Conservation (phyloP, 2,113 vertebrate genomes). For the Numenius arquata region DNA sequence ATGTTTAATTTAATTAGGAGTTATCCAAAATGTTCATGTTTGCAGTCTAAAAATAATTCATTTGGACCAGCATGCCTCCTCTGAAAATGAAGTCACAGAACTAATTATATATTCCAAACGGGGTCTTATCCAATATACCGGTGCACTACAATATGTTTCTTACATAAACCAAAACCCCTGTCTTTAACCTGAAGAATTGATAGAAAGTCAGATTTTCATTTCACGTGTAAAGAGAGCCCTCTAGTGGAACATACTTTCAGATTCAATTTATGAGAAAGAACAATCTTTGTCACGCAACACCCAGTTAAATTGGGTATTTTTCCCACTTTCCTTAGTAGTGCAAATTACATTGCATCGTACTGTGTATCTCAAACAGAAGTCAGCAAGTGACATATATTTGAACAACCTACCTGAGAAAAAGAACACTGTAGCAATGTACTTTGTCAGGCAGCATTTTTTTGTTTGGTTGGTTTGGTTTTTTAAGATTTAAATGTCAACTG, state of each 20-base stretch:
- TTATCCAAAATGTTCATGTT: background rate
- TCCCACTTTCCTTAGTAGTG: too few relatives aligned
- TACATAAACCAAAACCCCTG: background rate
- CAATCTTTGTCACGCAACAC: too few relatives aligned
- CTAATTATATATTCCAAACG: background rate
- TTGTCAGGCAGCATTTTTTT: background rate
- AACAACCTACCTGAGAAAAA: background rate
- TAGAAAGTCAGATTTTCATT: background rate
- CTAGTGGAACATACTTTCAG: conserved; percentile 53
- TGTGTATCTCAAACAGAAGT: background rate
- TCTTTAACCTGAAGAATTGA: background rate
- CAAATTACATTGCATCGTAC: background rate
- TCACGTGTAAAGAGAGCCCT: conserved; percentile 64
- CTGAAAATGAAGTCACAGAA: background rate
- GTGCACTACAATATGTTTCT: background rate
- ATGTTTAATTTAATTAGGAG: background rate
- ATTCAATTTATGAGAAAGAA: rapidly evolving
- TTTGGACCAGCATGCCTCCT: background rate
- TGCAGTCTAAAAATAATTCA: background rate
- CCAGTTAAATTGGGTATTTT: background rate
- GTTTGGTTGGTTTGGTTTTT: background rate
- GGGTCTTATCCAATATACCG: background rate
- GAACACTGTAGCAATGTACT: background rate
- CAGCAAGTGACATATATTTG: background rate
- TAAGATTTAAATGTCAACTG: background rate